Percentiles rank a stretch among this genome's conserved stretches.
Conservation (phyloP, 2,797 vertebrate genomes). For the Cheirogaleus major region DNA sequence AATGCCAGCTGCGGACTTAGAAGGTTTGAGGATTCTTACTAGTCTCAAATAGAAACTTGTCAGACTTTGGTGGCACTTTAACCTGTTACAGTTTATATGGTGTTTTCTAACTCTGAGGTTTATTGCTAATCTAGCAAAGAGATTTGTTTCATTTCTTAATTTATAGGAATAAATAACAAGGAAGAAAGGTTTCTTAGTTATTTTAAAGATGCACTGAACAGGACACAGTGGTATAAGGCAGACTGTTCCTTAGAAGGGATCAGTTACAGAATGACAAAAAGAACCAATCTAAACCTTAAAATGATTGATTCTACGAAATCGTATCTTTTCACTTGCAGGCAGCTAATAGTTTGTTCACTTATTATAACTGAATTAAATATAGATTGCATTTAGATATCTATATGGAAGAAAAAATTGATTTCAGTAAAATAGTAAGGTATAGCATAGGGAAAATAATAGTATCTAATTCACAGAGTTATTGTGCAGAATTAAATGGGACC, state of each 20-base stretch:
- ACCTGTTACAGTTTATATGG: neutral
- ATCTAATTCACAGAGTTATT: neutral
- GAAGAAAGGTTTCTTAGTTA: neutral
- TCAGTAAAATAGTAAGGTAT: neutral
- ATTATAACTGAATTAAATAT: slow-evolving; percentile 12
- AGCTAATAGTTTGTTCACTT: neutral
- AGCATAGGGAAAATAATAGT: neutral
- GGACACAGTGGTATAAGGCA: neutral
- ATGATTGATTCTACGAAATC: neutral
- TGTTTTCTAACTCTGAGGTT: neutral
- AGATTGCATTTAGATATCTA: neutral
- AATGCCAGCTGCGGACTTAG: neutral
- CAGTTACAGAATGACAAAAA: slow-evolving; percentile 16
- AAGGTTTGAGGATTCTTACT: neutral
- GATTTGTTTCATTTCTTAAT: slow-evolving; percentile 41
- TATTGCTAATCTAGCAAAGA: neutral
- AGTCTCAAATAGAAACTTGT: neutral
- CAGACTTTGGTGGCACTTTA: neutral
- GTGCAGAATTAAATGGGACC: neutral
- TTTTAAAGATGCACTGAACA: slow-evolving; percentile 6
- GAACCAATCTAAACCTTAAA: neutral
- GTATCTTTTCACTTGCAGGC: slow-evolving; percentile 12
- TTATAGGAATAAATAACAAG: neutral
- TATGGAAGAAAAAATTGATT: neutral
- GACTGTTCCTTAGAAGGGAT: slow-evolving; percentile 4